Conservation (phyloP, 2,888 invertebrate species). For the Andrena praecox region DNA sequence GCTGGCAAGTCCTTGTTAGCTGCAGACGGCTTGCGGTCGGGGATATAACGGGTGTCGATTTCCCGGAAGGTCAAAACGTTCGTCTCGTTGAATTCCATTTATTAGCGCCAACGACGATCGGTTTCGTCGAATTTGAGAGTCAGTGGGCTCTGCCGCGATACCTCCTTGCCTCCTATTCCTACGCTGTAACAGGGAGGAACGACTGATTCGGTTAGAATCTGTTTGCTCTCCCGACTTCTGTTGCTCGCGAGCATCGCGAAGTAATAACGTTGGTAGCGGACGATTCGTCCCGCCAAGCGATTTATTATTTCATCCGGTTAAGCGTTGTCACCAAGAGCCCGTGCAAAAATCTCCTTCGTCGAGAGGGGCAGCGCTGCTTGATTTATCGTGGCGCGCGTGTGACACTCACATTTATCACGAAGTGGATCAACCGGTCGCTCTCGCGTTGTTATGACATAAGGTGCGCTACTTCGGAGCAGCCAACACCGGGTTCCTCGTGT, state of each 20-base stretch:
- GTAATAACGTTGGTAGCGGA: slow-evolving; percentile 38
- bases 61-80: slow-evolving; percentile 65
- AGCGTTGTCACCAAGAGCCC: slow-evolving; percentile 51
- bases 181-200: neutral
- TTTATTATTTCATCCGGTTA: slow-evolving; percentile 58
- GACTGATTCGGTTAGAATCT: slow-evolving; percentile 5
- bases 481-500: neutral
- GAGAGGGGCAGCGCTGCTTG: slow-evolving; percentile 61
- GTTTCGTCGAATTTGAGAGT: slow-evolving; percentile 14
- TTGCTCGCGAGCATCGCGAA: slow-evolving; percentile 7
- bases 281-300: slow-evolving; percentile 47
- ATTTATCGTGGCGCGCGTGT: slow-evolving; percentile 58
- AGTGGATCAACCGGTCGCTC: slow-evolving; percentile 62
- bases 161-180: neutral
- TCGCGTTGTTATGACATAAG: slow-evolving; percentile 60
- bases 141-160: neutral
- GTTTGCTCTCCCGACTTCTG: slow-evolving; percentile 20
- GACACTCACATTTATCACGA: slow-evolving; percentile 66
- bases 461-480: slow-evolving; percentile 56
- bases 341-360: slow-evolving; percentile 62
- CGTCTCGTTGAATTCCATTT: slow-evolving; percentile 38
- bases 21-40: slow-evolving; percentile 41
- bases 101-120: slow-evolving; percentile 33
- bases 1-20: slow-evolving; percentile 69
- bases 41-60: slow-evolving; percentile 65